Evolutionary conservation across 2,888 invertebrate species (phyloP), one percentile per base, ranked within the genome.

Genomic region (Drosophila lutescens): DNA sequence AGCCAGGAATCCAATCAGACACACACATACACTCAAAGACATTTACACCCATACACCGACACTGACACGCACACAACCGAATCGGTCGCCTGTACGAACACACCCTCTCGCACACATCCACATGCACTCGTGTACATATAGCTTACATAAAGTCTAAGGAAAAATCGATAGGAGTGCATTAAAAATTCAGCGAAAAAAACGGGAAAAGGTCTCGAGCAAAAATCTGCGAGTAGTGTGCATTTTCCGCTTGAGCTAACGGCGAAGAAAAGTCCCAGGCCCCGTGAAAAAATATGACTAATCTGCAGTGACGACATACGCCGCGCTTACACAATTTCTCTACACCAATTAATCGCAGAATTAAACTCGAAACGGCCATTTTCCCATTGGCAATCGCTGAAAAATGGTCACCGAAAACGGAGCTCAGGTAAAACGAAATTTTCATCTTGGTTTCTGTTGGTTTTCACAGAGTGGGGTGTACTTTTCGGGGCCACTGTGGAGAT

Each of bases 401-500:
- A 92, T 92, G 92, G 92, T 92, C 73, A 92, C 92, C 60, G 92
- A 92, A 89, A 92, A 92, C 80, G 92, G 92, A 90, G 88, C 90
- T 70, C 92, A 92, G 92, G 92, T 92, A 92, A 77, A 55, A 60
- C 34, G 26, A 49, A 50, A 55, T 61, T 41, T 44, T 32, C 12
- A 8, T 15, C 34, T 58, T 51, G 47, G 6, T 26, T 26, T 26
- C 6, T 5, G 26, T 6, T 4, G 26, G 26, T 26, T 72, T 70
- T 63, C 51, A 59, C 53, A 30, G 61, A 56, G 26, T 46, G 50
- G 30, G 40, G 30, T 2, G 17, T 20, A 63, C 56, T 76, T 79
- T 80, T 66, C 41, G 53, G 15, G 32, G 57, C 20, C 66, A 81
- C 56, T 68, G 71, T 76, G 62, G 40, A 41, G 41, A 49, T 60